Conservation (phyloP, 2,888 invertebrate species). For the Adelognathus sp. region DNA sequence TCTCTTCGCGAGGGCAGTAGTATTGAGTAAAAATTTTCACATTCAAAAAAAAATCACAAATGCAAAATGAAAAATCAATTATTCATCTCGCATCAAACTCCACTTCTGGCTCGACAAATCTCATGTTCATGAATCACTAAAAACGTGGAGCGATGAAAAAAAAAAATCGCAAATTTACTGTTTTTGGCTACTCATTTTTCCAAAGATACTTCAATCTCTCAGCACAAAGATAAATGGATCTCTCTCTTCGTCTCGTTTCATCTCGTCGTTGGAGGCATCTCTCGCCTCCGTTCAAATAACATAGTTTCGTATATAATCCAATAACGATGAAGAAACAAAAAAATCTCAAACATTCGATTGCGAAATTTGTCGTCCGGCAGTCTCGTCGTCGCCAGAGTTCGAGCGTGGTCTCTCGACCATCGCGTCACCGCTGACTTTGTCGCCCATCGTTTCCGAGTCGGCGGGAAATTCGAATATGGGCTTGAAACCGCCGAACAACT, state of each 20-base stretch:
- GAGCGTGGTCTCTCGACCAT: slow-evolving; percentile 58
- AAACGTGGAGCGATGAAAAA: not conserved
- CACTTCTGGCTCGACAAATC: not conserved
- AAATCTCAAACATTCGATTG: not conserved
- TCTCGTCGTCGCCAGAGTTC: slow-evolving; percentile 17
- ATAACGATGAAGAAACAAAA: not conserved
- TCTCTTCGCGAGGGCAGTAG: not conserved
- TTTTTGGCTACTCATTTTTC: not conserved
- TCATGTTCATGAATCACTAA: slow-evolving; percentile 1
- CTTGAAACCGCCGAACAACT: slow-evolving; percentile 87
- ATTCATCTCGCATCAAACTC: not conserved
- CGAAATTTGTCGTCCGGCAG: not conserved
- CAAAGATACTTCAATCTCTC: not conserved
- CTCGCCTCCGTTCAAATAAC: not conserved
- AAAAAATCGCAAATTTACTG: not conserved
- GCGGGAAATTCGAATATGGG: slow-evolving; percentile 84
- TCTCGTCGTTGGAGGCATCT: not conserved
- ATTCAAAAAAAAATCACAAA: not conserved
- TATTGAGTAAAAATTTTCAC: not conserved
- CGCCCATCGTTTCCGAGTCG: slow-evolving; percentile 58
- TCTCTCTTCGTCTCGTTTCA: slow-evolving; percentile 12
- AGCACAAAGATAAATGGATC: not conserved
- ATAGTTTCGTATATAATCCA: not conserved
- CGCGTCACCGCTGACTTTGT: slow-evolving; percentile 30
- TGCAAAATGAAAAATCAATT: slow-evolving; percentile 5